phyloP scores from a whole-genome alignment of 2,888 invertebrate genomes.

The Oscheius sp. region DNA sequence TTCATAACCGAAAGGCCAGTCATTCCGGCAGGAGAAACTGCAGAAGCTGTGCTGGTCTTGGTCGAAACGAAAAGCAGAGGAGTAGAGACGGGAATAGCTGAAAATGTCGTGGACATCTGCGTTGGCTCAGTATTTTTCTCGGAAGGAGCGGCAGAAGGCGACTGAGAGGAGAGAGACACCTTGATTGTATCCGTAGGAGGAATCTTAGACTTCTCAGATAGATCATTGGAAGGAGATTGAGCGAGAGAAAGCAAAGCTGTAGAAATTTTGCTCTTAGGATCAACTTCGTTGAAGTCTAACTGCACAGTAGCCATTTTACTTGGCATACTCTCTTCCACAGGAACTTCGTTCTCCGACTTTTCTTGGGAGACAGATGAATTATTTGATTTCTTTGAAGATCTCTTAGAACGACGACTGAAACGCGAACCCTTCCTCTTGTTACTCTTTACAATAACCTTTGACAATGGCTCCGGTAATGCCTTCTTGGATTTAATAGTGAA shows the following conservation, averaged over 20 bases:
- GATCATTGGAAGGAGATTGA: too few species aligned
- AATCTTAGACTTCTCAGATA: too few species aligned
- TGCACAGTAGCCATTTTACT: not conserved
- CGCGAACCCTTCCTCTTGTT: not conserved
- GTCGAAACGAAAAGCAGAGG: too few species aligned
- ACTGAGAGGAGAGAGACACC: not conserved
- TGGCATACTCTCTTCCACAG: not conserved
- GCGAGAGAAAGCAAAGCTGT: too few species aligned
- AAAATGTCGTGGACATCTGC: not conserved
- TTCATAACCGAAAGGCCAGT: too few species aligned
- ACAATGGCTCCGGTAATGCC: not conserved
- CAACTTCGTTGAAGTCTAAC: not conserved
- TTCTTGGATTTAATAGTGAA: conserved; percentile 5
- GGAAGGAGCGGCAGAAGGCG: not conserved
- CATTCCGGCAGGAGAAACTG: too few species aligned
- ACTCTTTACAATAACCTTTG: not conserved
- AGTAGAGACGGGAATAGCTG: not conserved
- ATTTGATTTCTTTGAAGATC: not conserved
- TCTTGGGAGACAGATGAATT: too few species aligned
- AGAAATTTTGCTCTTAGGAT: not conserved
- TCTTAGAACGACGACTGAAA: not conserved
- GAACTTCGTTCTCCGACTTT: too few species aligned
- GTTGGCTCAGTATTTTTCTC: not conserved
- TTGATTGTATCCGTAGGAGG: not conserved
- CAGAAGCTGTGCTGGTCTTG: too few species aligned